Percentiles rank a stretch among this genome's conserved stretches.
Evolutionary conservation across 2,113 vertebrate species (phyloP).

Genomic region (Thamnaconus septentrionalis): DNA sequence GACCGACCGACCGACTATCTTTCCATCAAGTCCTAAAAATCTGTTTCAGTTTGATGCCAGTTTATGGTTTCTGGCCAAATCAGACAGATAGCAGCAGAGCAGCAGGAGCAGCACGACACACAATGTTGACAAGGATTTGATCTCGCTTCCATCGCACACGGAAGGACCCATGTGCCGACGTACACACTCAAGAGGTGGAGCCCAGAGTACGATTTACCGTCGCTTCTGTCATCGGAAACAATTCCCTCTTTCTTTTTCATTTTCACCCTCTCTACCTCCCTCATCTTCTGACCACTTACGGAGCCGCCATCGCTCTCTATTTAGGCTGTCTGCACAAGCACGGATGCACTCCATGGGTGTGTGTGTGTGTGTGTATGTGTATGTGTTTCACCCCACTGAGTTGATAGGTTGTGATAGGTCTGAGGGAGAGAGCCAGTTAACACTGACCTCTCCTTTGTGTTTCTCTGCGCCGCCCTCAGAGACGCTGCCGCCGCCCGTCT

Average conservation of each 20-base stretch:
- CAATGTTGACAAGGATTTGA: too few relatives aligned
- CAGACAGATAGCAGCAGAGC: not conserved
- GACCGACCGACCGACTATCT: too few relatives aligned
- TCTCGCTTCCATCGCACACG: too few relatives aligned
- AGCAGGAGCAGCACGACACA: too few relatives aligned
- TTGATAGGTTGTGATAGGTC: conserved; percentile 63
- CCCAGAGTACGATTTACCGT: conserved; percentile 1
- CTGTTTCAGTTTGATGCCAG: too few relatives aligned
- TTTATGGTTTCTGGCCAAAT: conserved; percentile 4
- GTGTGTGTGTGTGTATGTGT: conserved; percentile 12
- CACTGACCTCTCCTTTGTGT: conserved; percentile 54
- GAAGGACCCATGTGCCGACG: too few relatives aligned
- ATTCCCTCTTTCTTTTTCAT: conserved; percentile 25
- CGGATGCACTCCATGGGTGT: not conserved
- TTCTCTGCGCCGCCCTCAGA: conserved; percentile 41
- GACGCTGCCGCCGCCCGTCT: not conserved
- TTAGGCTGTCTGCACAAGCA: conserved; percentile 41
- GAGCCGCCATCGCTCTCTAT: conserved; percentile 55
- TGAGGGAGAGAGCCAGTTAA: conserved; percentile 62
- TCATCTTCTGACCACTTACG: conserved; percentile 45
- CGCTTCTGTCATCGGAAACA: conserved; percentile 46
- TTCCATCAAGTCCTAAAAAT: too few relatives aligned
- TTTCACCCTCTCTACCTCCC: not conserved
- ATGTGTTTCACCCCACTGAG: conserved; percentile 37
- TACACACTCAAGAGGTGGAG: not conserved